phyloP scores from a whole-genome alignment of 2,888 invertebrate genomes.

The Malacosoma neustria region DNA sequence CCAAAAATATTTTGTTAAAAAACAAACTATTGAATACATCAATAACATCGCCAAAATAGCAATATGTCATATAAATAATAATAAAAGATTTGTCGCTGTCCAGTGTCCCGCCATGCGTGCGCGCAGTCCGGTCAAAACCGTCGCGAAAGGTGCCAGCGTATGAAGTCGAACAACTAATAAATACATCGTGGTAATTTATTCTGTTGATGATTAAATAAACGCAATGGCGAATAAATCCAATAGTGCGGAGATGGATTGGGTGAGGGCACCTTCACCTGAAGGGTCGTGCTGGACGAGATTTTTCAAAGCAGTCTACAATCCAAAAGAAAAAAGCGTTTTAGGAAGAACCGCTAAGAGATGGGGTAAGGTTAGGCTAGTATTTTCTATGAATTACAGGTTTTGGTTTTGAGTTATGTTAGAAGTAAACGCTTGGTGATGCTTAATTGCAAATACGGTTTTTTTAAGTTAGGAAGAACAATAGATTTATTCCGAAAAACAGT shows the following conservation, averaged over 20 bases:
- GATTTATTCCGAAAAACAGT: too few relatives aligned
- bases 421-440: too few relatives aligned
- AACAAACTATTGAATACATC: background rate
- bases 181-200: slow-evolving; percentile 1
- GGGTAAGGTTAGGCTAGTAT: slow-evolving; percentile 52
- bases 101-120: slow-evolving; percentile 20
- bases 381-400: slow-evolving; percentile 1
- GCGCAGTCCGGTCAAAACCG: slow-evolving; percentile 29
- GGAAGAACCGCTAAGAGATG: slow-evolving; percentile 60
- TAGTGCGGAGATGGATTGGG: slow-evolving; percentile 52
- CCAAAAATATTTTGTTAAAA: background rate
- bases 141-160: slow-evolving; percentile 23
- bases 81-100: background rate
- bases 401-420: background rate
- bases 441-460: too few relatives aligned
- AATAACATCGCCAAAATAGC: background rate
- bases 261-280: slow-evolving; percentile 41
- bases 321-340: slow-evolving; percentile 51
- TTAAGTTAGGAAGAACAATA: too few relatives aligned
- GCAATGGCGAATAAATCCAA: slow-evolving; percentile 45
- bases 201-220: slow-evolving; percentile 2
- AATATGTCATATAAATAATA: background rate
- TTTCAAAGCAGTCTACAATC: slow-evolving; percentile 44
- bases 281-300: slow-evolving; percentile 34
- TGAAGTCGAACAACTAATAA: slow-evolving; percentile 3